Percentiles rank a stretch among this genome's conserved stretches.
Evolutionary conservation across 2,797 vertebrate genomes (phyloP).

Genomic region (Poeciliopsis turneri): DNA sequence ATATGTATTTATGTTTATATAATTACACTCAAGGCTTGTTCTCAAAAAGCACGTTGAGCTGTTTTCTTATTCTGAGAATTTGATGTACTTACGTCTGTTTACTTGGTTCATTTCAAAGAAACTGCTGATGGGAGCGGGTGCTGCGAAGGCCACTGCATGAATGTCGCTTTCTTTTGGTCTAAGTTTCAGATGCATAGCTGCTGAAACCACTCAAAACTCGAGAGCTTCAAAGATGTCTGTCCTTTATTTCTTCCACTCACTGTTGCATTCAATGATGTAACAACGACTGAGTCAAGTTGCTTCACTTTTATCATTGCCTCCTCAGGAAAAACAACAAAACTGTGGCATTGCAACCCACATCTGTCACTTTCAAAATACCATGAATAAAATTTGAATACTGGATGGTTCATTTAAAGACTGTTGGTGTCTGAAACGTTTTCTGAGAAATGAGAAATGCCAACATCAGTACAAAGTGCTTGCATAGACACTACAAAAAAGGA

Average conservation of each 20-base stretch:
- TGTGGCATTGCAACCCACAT: constrained; percentile 2
- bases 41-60: not conserved
- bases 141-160: not conserved
- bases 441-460: too few relatives aligned
- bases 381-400: not conserved
- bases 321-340: constrained; percentile 3
- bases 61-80: not conserved
- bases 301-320: not conserved
- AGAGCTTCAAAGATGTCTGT: not conserved
- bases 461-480: not conserved
- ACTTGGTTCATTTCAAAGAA: not conserved
- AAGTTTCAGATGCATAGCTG: not conserved
- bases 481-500: not conserved
- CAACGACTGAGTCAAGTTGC: not conserved
- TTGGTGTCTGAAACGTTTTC: not conserved
- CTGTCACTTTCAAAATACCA: not conserved
- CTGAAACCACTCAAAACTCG: not conserved
- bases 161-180: not conserved
- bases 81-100: not conserved
- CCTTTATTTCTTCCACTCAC: not conserved
- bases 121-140: not conserved
- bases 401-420: not conserved
- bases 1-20: not conserved
- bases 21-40: not conserved
- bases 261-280: not conserved